Evolutionary conservation across 2,888 invertebrate species (phyloP).

Genomic region (Parascotia fuliginaria): DNA sequence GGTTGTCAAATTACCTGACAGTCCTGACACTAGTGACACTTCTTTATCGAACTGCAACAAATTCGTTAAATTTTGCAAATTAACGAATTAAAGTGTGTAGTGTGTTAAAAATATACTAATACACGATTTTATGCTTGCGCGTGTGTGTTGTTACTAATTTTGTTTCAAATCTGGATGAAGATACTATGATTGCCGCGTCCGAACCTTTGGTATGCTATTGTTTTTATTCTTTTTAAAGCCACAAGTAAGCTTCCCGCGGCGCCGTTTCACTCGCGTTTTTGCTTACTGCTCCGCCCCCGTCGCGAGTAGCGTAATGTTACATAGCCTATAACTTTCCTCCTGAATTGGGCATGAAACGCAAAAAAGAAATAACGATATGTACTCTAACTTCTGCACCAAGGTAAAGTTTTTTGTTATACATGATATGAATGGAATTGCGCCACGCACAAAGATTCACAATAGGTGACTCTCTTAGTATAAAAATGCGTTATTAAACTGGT

Average conservation of each 20-base stretch:
- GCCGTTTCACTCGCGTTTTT: neutral
- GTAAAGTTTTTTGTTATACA: too few species aligned
- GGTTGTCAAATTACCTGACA: neutral
- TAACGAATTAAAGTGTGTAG: slow-evolving; percentile 4
- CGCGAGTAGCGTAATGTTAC: too few species aligned
- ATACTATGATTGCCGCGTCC: slow-evolving; percentile 95
- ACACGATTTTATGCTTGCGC: slow-evolving; percentile 47
- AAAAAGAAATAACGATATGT: too few species aligned
- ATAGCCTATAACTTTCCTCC: too few species aligned
- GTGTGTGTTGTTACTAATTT: slow-evolving; percentile 54
- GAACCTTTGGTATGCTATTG: slow-evolving; percentile 90
- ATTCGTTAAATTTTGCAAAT: slow-evolving; percentile 18
- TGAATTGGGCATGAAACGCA: too few species aligned
- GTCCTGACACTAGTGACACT: neutral
- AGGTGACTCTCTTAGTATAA: too few species aligned
- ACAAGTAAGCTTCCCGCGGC: neutral
- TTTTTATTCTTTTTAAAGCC: slow-evolving; percentile 13
- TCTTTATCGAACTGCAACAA: neutral
- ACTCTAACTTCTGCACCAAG: too few species aligned
- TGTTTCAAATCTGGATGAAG: slow-evolving; percentile 94
- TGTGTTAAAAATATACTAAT: slow-evolving; percentile 13
- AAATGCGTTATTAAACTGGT: too few species aligned
- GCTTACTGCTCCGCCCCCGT: too few species aligned
- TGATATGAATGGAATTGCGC: too few species aligned
- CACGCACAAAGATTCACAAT: too few species aligned